Conservation (phyloP, 2,888 invertebrate species). For the Temnothorax unifasciatus region DNA sequence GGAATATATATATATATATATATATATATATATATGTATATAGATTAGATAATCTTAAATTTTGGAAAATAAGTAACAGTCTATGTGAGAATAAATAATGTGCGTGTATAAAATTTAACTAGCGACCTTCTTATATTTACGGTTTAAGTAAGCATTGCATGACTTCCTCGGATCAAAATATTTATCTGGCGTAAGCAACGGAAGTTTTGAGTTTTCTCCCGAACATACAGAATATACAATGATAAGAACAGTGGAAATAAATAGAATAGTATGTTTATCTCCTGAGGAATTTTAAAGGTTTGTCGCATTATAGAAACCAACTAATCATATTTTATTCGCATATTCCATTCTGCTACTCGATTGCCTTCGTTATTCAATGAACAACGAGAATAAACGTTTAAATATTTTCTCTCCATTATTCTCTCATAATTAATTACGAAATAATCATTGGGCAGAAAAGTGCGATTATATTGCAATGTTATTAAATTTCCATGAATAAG, state of each 20-base stretch:
- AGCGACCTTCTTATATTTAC: neutral
- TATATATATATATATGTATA: neutral
- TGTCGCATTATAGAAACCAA: neutral
- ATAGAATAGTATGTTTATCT: neutral
- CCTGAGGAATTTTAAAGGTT: neutral
- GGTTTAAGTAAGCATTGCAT: neutral
- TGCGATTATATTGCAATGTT: neutral
- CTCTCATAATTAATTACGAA: too few species aligned
- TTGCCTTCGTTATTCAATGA: neutral
- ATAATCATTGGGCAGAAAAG: too few species aligned
- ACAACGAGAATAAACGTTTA: too few species aligned
- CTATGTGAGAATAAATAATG: neutral
- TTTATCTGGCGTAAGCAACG: neutral
- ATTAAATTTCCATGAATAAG: neutral
- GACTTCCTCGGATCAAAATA: neutral
- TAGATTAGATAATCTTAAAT: neutral
- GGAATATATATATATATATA: neutral
- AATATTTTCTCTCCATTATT: too few species aligned
- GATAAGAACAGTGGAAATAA: neutral
- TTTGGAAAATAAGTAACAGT: neutral
- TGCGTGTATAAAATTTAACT: neutral
- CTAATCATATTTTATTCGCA: neutral
- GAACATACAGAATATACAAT: neutral
- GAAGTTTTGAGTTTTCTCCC: neutral
- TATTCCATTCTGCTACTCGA: neutral